Percentiles rank a stretch among this genome's conserved stretches.
These are phyloP conservation scores for Collichthys lucidus DNA, from an alignment of 2,113 vertebrate species.

Conservation along the genomic window DNA sequence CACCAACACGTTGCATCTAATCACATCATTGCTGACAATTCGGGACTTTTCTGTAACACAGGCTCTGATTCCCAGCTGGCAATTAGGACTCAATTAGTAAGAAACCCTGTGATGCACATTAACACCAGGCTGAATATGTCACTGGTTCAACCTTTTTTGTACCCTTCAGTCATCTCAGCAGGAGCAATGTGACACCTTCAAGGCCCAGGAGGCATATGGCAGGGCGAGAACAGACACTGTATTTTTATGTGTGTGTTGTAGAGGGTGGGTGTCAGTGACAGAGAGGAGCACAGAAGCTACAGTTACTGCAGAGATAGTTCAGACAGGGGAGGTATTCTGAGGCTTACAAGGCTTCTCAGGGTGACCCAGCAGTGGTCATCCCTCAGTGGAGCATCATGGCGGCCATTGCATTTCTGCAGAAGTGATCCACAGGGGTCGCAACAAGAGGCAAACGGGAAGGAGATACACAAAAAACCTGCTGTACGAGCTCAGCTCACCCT, in stretches of 20 bases:
- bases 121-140: neutral
- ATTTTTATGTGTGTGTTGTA: slow-evolving; percentile 28
- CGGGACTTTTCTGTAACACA: slow-evolving; percentile 1
- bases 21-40: slow-evolving; percentile 27
- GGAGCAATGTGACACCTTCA: slow-evolving; percentile 71
- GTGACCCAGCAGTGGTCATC: neutral
- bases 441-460: neutral
- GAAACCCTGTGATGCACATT: neutral
- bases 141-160: slow-evolving; percentile 26
- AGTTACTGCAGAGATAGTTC: slow-evolving; percentile 6
- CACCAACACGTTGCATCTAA: slow-evolving; percentile 18
- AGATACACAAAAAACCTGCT: neutral
- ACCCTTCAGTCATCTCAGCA: slow-evolving; percentile 40
- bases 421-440: neutral
- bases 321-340: slow-evolving; percentile 16
- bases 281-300: slow-evolving; percentile 15
- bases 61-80: neutral
- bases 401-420: slow-evolving; percentile 11
- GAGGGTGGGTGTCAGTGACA: slow-evolving; percentile 20
- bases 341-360: neutral
- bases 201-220: slow-evolving; percentile 21
- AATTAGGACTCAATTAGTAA: neutral
- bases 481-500: neutral
- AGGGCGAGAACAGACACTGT: slow-evolving; percentile 52
- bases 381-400: neutral